Base-by-base conservation (phyloP, 1,140 invertebrate species). In the Caenorhabditis brenneri region DNA sequence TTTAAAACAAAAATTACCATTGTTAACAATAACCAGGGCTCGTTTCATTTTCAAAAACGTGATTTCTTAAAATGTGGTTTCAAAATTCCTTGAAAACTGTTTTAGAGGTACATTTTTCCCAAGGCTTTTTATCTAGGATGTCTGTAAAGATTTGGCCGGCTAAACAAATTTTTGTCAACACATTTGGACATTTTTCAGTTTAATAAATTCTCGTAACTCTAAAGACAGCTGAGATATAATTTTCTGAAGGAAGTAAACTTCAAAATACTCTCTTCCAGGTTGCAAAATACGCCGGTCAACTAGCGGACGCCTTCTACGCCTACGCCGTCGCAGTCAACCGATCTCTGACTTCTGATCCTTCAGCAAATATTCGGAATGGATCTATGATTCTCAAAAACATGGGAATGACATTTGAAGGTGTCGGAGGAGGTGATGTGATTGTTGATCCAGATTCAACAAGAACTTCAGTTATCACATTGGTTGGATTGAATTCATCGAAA, bases 271-370 rank as follows among this genome's bases (percentile, higher is more conserved):
- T 15, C 6, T 6, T n/a, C 1, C 31, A 82, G 48, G 81, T 65
- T 1, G 81, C 51, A 60, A 58, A 65, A 36, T 82, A 82, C 24
- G 81, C 81, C 6, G 81, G 81, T 16, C 81, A 82, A 29, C 31
- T 82, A 15, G 81, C 81, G 4, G 81, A 82, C 24, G 58, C 81
- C n/a, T 65, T 82, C 10, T 82, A 82, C 15, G 55, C 65, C 16
- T 82, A 82, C 31, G 81, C 55, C 10, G 55, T 82, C 12, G 81
- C 81, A 2, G 0, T 82, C 0, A 82, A 82, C 22, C 65, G 81
- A 49, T 36, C 33, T 10, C 33, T 82, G 3, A 65, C 29, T 33
- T 15, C 58, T 16, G 36, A 65, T 65, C 58, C 58, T 3, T 36
- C 12, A 33, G 58, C 58, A 19, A n/a, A 65, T 12, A 33, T 65